Conservation (phyloP, 2,888 invertebrate species). For the Andrena haemorrhoa region DNA sequence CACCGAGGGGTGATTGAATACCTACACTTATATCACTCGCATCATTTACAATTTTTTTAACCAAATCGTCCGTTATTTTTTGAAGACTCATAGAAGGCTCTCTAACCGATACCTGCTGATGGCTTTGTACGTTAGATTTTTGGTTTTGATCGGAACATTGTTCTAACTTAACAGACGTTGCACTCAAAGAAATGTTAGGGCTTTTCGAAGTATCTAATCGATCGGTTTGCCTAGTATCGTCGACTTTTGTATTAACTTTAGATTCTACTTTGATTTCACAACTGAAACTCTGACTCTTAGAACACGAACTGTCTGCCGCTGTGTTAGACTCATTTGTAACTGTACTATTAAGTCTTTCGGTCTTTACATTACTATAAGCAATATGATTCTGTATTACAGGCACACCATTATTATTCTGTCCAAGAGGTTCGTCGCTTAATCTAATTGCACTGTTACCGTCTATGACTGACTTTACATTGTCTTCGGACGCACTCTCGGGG, state of each 20-base stretch:
- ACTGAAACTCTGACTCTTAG: slow-evolving; percentile 66
- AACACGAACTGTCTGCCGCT: slow-evolving; percentile 62
- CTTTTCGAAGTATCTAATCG: slow-evolving; percentile 57
- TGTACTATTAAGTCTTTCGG: slow-evolving; percentile 70
- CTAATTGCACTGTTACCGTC: slow-evolving; percentile 75
- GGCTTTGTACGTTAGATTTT: slow-evolving; percentile 80
- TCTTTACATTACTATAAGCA: slow-evolving; percentile 76
- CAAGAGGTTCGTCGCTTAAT: slow-evolving; percentile 74
- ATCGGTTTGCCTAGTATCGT: slow-evolving; percentile 73
- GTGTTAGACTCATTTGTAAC: slow-evolving; percentile 56
- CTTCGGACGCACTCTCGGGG: slow-evolving; percentile 61
- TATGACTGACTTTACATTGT: slow-evolving; percentile 62
- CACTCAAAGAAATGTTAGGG: slow-evolving; percentile 54
- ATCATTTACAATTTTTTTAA: slow-evolving; percentile 79
- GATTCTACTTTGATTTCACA: slow-evolving; percentile 72
- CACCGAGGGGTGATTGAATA: slow-evolving; percentile 81
- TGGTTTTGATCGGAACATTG: slow-evolving; percentile 77
- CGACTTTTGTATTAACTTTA: slow-evolving; percentile 68
- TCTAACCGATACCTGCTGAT: slow-evolving; percentile 67
- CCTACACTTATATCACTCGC: slow-evolving; percentile 71
- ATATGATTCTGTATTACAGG: slow-evolving; percentile 82
- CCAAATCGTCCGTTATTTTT: slow-evolving; percentile 78
- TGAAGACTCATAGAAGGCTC: slow-evolving; percentile 75
- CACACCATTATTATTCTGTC: slow-evolving; percentile 81
- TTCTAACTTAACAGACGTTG: slow-evolving; percentile 66